Base-by-base conservation (phyloP, 2,888 invertebrate genomes). In the Aphodius sticticus region DNA sequence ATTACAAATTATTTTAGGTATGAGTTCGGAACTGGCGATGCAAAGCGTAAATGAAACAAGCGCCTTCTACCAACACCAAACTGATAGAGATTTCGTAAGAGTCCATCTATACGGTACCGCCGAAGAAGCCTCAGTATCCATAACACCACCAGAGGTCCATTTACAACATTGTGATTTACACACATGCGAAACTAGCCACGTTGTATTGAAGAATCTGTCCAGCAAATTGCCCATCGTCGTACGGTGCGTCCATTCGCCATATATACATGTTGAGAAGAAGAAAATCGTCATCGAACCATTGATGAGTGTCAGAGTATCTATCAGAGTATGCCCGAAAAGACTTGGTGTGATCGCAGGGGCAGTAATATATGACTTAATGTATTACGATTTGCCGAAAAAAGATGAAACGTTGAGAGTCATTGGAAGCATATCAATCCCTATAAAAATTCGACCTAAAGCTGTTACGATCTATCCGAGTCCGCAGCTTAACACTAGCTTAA, bases 31-130 rank as follows among this genome's bases (percentile, higher is more conserved):
- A 12, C 1, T 53, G 53, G 53, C 53, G 12, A 5, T 53, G 12
- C 9, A 53, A 53, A 53, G 53, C 12, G 53, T 53, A 12, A 53
- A 53, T 53, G 53, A 53, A 53, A 5, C 53, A 53, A 53, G 6
- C 53, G 2, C 1, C 6, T 53, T 53, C 53, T 53, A 53, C 12
- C 2, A 53, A 53, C 53, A 53, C 7, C 53, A 53, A 12, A 5
- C 12, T 9, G 53, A 53, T 1, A 53, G 53, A 36, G 74, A 74
- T 6, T 74, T 74, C 37, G 9, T 37, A 7, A 74, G 74, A 36
- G n/a, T 74, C 16, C 74, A 74, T 74, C 74, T 74, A 7, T 74
- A 74, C 37, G 74, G 36, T 14, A 74, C 74, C 4, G 74, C 74
- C n/a, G 74, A 74, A 36, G 36, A 36, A 12, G 9, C 74, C n/a